Conservation (phyloP, 2,888 invertebrate species). For the Chloroclystis v-ata region DNA sequence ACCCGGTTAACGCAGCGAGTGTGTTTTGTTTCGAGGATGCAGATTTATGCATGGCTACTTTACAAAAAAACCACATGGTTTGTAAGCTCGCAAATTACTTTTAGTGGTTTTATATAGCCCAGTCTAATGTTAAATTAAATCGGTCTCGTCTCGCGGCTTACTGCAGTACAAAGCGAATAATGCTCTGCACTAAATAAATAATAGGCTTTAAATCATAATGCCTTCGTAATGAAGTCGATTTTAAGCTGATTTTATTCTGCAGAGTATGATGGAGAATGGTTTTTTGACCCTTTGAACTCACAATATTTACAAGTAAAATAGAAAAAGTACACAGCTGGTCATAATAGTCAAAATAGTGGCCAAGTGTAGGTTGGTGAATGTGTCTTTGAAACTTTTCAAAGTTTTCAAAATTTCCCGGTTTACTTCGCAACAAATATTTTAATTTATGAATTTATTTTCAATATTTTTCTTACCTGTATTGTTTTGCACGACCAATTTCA, state of each 20-base stretch:
- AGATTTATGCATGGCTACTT: neutral
- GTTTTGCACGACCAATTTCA: too few relatives aligned
- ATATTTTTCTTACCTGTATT: too few relatives aligned
- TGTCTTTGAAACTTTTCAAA: too few relatives aligned
- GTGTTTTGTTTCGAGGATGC: too few relatives aligned
- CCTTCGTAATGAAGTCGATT: neutral
- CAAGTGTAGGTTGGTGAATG: too few relatives aligned
- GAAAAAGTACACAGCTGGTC: too few relatives aligned
- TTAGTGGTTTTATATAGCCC: neutral
- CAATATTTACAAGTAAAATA: too few relatives aligned
- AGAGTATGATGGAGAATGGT: neutral
- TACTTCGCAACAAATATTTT: too few relatives aligned
- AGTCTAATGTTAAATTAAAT: neutral
- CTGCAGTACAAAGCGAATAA: neutral
- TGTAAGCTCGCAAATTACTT: neutral
- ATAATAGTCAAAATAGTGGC: too few relatives aligned
- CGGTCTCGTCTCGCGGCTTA: neutral
- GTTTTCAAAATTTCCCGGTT: too few relatives aligned
- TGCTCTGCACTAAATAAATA: neutral
- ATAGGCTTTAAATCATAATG: neutral
- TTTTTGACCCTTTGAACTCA: neutral
- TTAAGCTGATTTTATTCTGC: neutral
- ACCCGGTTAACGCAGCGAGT: too few relatives aligned
- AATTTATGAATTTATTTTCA: too few relatives aligned
- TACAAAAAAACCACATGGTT: neutral